Evolutionary conservation across 2,797 vertebrate genomes (phyloP), one percentile per base, ranked within the genome.

Genomic region (Thalassophryne amazonica): DNA sequence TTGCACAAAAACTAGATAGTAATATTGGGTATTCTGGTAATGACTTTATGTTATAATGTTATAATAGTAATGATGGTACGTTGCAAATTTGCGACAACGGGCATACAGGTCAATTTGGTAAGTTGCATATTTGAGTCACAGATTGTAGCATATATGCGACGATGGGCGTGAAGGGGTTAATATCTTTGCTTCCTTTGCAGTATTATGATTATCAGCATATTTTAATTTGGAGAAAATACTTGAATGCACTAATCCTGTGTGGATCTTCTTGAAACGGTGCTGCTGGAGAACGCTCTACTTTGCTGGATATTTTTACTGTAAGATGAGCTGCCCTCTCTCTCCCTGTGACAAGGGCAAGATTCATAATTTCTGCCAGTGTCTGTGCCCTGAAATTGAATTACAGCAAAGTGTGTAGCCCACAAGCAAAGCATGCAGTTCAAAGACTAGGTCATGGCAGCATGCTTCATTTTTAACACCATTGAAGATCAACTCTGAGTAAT

Each of bases 291-390:
- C 47, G 78, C 76, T 86, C 84, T 71, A 82, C 73, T 83, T 86
- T 60, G 35, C 57, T 39, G 64, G 82, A 73, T 91, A 90, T 91
- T 90, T 91, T 87, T 92, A 89, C 86, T 60, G 60, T 67, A 76
- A 82, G 73, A 78, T 64, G 78, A 84, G 73, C 81, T 60, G 62
- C 66, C 58, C 60, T 64, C 54, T 76, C 56, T 29, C 74, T 79
- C 69, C 62, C 64, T n/a, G 22, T 52, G 69, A 87, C 78, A 81
- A 86, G 81, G 80, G 64, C 73, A 80, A 68, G 74, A 88, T 82
- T 84, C 54, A 85, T 88, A 60, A 85, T 86, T 87, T 83, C 69
- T 88, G 81, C 83, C 82, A 85, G 73, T 35, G 57, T 76, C 68
- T 62, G 51, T 66, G 66, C 51, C 68, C 54, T 62, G 34, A 57